Evolutionary conservation across 2,888 invertebrate genomes (phyloP), one percentile per base, ranked within the genome.

Genomic region (Temnothorax rugatulus): DNA sequence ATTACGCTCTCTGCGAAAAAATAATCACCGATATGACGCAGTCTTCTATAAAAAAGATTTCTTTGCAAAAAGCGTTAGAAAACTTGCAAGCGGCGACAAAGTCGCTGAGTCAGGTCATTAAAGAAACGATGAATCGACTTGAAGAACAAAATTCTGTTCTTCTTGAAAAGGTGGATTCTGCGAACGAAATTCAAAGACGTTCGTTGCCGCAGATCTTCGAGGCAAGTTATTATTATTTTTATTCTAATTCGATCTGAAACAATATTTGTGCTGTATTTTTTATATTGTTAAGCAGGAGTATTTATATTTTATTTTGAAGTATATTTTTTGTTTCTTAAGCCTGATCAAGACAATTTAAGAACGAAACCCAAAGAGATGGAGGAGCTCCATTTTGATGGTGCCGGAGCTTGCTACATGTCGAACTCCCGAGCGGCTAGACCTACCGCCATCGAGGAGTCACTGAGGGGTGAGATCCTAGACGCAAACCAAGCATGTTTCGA

Each of bases 321-420:
- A 13, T 52, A 52, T 52, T 52, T 66, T 64, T 38, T 95, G 0
- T 96, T 95, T 9, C 95, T 96, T 0, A 96, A 96, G 92, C 83
- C 94, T 97, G 29, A 95, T n/a, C n/a, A n/a, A n/a, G n/a, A 96
- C 15, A 95, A 95, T 21, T 90, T 97, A 61, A 91, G 87, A 81
- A 82, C 38, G 0, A 97, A 97, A 91, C 94, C 96, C 54, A 96
- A 96, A 87, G 97, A 98, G 93, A 97, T 98, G 97, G 97, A 97
- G 93, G 97, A 97, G 92, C 94, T 98, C 77, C 93, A 94, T 82
- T 93, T 89, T 68, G 92, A 90, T 8, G 91, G 89, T 25, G 93
- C 87, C 8, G 90, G 91, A 11, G 93, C 93, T 76, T 93, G 92
- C 34, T 57, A 91, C 44, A 87, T 83, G 0, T 88, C 90, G 0